Evolutionary conservation across 2,888 invertebrate genomes (phyloP).

Genomic region (Artemia sinica): DNA sequence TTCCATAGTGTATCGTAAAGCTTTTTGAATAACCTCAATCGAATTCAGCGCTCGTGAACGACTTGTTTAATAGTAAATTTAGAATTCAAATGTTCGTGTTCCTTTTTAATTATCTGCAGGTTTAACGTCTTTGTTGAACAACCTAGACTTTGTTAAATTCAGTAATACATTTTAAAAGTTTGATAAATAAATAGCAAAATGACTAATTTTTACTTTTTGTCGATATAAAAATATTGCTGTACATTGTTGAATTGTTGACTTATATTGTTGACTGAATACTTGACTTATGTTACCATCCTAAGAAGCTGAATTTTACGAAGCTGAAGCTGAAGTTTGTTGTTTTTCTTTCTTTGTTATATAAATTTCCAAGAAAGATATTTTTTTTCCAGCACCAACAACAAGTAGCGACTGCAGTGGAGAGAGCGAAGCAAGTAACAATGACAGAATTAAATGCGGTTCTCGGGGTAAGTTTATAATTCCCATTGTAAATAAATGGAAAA

Average conservation of each 20-base stretch:
- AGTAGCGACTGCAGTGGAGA: slow-evolving; percentile 83
- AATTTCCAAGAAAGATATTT: background rate
- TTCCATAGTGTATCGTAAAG: too few relatives aligned
- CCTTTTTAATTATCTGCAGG: too few relatives aligned
- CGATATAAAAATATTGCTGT: slow-evolving; percentile 16
- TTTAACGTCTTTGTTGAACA: too few relatives aligned
- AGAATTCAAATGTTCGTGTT: too few relatives aligned
- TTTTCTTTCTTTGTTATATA: too few relatives aligned
- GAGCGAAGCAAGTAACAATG: slow-evolving; percentile 96
- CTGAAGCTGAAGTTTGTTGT: too few relatives aligned
- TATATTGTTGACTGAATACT: too few relatives aligned
- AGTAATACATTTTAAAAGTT: slow-evolving; percentile 3
- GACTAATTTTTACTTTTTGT: slow-evolving; percentile 17
- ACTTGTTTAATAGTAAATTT: too few relatives aligned
- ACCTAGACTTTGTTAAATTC: background rate
- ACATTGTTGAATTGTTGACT: background rate
- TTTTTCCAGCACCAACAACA: slow-evolving; percentile 67
- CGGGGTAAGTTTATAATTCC: slow-evolving; percentile 54
- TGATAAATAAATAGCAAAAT: slow-evolving; percentile 14
- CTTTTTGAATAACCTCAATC: too few relatives aligned
- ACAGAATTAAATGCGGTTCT: slow-evolving; percentile 89
- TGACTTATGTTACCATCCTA: background rate
- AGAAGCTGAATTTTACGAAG: too few relatives aligned
- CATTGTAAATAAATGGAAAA: background rate
- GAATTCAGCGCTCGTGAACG: too few relatives aligned